Conservation (phyloP, 2,113 vertebrate species). For the Oreocharis arfaki region DNA sequence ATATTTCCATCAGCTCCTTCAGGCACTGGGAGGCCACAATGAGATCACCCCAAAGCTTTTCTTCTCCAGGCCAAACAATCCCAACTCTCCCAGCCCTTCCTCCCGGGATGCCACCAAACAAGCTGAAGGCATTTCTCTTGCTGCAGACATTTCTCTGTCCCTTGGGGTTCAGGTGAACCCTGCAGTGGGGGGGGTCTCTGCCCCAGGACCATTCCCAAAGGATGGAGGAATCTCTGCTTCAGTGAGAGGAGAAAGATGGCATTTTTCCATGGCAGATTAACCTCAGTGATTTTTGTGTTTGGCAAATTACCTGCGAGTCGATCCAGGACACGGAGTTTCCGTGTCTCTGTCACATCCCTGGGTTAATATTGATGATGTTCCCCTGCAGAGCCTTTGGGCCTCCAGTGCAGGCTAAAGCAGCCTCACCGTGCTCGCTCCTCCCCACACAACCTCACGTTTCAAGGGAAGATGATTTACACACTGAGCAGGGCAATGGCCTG, state of each 20-base stretch:
- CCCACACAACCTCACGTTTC: neutral
- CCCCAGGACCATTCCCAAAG: neutral
- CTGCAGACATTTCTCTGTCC: rapidly evolving
- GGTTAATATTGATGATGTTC: neutral
- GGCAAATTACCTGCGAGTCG: neutral
- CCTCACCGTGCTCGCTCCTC: neutral
- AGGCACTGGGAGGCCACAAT: rapidly evolving
- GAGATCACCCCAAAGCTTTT: neutral
- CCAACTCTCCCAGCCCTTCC: neutral
- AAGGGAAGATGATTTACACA: neutral
- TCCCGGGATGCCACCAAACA: neutral
- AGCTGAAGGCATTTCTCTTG: too few species aligned
- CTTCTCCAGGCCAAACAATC: neutral
- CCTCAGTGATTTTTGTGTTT: neutral
- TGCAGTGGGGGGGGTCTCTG: neutral
- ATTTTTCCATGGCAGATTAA: neutral
- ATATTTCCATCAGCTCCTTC: too few species aligned
- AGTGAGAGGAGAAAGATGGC: neutral
- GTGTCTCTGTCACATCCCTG: neutral
- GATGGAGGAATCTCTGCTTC: neutral
- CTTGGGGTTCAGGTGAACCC: neutral
- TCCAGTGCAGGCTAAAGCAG: neutral
- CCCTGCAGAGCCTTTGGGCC: neutral
- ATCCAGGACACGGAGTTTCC: neutral
- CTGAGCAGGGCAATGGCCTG: neutral